Conservation (phyloP, 2,113 vertebrate species). For the Brachirus orientalis region DNA sequence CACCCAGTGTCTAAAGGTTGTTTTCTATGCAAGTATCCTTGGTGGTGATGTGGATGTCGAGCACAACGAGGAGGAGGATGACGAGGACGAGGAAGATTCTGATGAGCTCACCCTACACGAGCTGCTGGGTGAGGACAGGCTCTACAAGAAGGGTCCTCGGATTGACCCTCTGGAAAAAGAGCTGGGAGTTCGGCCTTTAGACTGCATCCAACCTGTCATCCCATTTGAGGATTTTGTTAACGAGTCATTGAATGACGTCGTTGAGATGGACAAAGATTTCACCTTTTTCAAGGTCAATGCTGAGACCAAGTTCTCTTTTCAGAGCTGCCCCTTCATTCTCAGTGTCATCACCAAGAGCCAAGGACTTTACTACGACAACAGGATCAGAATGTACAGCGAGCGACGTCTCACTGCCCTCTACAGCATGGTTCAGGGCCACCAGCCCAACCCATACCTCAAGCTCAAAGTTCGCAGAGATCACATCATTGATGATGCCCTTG, state of each 20-base stretch:
- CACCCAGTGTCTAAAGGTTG: slow-evolving; percentile 96
- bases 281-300: slow-evolving; percentile 99
- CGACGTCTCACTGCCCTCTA: slow-evolving; percentile 96
- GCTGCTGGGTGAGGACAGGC: slow-evolving; percentile 93
- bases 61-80: slow-evolving; percentile 95
- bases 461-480: slow-evolving; percentile 97
- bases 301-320: slow-evolving; percentile 98
- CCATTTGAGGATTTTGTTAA: slow-evolving; percentile 97
- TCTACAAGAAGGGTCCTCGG: slow-evolving; percentile 93
- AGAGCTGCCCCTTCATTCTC: slow-evolving; percentile 98
- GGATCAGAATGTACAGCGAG: slow-evolving; percentile 99
- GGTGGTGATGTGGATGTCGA: slow-evolving; percentile 91
- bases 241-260: slow-evolving; percentile 95
- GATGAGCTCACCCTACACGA: slow-evolving; percentile 95
- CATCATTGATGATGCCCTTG: slow-evolving; percentile 97
- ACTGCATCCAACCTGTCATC: slow-evolving; percentile 91
- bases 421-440: slow-evolving; percentile 96
- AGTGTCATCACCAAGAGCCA: slow-evolving; percentile 96
- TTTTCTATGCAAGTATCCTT: slow-evolving; percentile 96
- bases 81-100: slow-evolving; percentile 84
- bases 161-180: slow-evolving; percentile 94
- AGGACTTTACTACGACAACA: slow-evolving; percentile 98
- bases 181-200: slow-evolving; percentile 90
- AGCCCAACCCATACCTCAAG: slow-evolving; percentile 93
- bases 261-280: slow-evolving; percentile 99